Evolutionary conservation across 2,888 invertebrate genomes (phyloP).

Genomic region (Coelopa pilipes): DNA sequence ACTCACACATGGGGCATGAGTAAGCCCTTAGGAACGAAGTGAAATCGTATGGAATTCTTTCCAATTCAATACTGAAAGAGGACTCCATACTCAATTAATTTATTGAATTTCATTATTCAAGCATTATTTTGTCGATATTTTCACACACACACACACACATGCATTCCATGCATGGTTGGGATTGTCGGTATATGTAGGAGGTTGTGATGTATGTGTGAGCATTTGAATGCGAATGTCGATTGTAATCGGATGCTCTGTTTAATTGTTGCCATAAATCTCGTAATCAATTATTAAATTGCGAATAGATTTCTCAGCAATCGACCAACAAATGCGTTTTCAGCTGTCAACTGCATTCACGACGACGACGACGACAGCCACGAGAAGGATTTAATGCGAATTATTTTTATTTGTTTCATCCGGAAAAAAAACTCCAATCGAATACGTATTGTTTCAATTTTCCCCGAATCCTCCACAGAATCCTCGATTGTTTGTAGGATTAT

Average conservation of each 20-base stretch:
- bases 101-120: slow-evolving; percentile 10
- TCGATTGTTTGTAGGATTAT: no score
- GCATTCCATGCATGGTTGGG: not conserved
- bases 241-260: not conserved
- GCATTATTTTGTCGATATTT: no score
- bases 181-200: not conserved
- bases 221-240: not conserved
- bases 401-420: no score
- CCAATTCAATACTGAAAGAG: no score
- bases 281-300: slow-evolving; percentile 27
- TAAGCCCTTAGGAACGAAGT: no score
- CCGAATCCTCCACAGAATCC: no score
- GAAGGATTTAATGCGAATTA: no score
- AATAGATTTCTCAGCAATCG: slow-evolving; percentile 8
- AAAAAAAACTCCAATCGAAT: no score
- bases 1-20: no score
- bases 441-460: no score
- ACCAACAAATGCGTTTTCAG: slow-evolving; percentile 10
- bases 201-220: not conserved
- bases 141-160: not conserved
- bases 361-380: not conserved
- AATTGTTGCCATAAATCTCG: slow-evolving; percentile 30
- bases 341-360: not conserved
- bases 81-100: not conserved
- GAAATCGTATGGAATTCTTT: no score